phyloP scores from a whole-genome alignment of 1,140 invertebrate genomes.

The Diprion similis region DNA sequence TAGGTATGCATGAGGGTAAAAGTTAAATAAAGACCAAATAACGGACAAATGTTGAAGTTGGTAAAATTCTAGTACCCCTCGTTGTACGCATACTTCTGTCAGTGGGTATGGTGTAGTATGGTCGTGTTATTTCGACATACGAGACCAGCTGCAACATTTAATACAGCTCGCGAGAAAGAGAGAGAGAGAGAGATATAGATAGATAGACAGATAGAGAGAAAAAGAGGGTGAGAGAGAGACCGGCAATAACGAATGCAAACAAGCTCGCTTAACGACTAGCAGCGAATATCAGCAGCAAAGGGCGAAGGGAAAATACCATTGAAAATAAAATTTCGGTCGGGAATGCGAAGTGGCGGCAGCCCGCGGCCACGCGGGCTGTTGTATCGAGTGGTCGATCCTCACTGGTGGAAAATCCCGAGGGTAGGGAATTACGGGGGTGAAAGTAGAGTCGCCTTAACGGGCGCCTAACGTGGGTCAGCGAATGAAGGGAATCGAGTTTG shows the following conservation, averaged over 20 bases:
- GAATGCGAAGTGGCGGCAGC: neutral
- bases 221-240: neutral
- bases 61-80: neutral
- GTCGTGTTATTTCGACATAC: neutral
- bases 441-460: neutral
- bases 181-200: neutral
- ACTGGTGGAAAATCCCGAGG: neutral
- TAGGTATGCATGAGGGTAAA: neutral
- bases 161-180: too few species aligned
- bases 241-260: neutral
- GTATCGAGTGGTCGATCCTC: conserved; percentile 6
- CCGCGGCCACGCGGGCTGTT: neutral
- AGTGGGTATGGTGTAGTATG: neutral
- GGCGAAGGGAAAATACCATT: neutral
- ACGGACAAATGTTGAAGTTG: neutral
- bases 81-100: neutral
- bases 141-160: too few species aligned
- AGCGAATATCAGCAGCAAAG: neutral
- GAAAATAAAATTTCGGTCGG: neutral
- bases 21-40: neutral
- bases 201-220: neutral
- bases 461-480: neutral
- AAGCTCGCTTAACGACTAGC: neutral
- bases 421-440: neutral
- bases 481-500: conserved; percentile 2